Conservation (phyloP, 2,797 vertebrate species). For the Sebastiscus albofasciatus region DNA sequence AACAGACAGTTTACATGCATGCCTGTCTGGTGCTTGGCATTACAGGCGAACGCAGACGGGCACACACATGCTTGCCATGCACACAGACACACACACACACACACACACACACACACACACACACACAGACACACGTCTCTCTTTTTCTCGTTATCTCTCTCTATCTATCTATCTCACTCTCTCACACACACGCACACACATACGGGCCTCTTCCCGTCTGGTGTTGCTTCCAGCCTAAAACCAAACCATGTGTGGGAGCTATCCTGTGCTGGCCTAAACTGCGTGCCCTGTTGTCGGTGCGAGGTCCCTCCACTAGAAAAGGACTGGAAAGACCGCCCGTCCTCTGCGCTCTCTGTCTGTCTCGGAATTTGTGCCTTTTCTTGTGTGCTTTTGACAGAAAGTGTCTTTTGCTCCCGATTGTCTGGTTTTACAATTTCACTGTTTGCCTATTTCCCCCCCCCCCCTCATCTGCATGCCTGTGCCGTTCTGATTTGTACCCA, state of each 20-base stretch:
- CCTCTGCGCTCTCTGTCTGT: background rate
- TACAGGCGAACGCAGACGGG: slow-evolving; percentile 14
- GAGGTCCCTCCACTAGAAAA: slow-evolving; percentile 3
- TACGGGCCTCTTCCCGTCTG: slow-evolving; percentile 58
- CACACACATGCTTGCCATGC: slow-evolving; percentile 40
- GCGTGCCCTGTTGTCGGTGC: slow-evolving; percentile 25
- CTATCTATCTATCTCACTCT: background rate
- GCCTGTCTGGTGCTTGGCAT: slow-evolving; percentile 38
- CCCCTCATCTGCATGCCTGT: background rate
- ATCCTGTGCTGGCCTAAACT: slow-evolving; percentile 52
- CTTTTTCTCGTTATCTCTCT: slow-evolving; percentile 5
- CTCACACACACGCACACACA: background rate
- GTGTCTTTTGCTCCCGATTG: background rate
- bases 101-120: slow-evolving; percentile 5
- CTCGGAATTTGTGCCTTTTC: background rate
- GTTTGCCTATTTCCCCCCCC: background rate
- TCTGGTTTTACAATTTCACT: background rate
- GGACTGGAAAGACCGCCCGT: background rate
- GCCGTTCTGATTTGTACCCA: background rate
- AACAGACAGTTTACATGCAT: slow-evolving; percentile 47
- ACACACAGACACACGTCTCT: background rate
- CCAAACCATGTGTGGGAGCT: slow-evolving; percentile 73
- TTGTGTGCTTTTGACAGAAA: background rate
- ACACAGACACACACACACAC: background rate
- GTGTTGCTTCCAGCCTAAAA: slow-evolving; percentile 68